Evolutionary conservation across 2,888 invertebrate genomes (phyloP).

Genomic region (Deroplatys truncata): DNA sequence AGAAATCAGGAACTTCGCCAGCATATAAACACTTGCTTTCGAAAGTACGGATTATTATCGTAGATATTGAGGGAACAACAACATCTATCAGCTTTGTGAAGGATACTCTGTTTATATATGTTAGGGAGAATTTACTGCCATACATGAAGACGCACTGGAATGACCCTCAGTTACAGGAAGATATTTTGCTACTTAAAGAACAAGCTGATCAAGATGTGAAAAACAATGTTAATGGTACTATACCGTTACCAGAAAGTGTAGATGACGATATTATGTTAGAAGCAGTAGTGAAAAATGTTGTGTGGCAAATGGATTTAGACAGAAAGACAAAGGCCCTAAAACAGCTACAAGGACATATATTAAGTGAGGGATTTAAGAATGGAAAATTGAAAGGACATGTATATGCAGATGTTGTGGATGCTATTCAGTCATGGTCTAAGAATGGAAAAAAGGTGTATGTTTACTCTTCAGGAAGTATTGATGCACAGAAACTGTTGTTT

Average conservation of each 20-base stretch:
- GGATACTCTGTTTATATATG: conserved; percentile 75
- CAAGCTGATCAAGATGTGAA: conserved; percentile 57
- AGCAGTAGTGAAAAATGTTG: conserved; percentile 64
- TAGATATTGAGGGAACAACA: conserved; percentile 87
- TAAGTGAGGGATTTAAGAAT: conserved; percentile 65
- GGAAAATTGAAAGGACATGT: conserved; percentile 84
- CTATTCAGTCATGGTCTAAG: conserved; percentile 67
- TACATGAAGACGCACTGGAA: conserved; percentile 72
- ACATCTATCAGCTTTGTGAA: conserved; percentile 68
- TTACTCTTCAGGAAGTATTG: conserved; percentile 89
- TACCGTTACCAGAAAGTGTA: conserved; percentile 44
- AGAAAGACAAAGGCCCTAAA: conserved; percentile 77
- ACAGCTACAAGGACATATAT: conserved; percentile 84
- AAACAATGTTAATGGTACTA: conserved; percentile 55
- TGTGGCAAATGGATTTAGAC: conserved; percentile 77
- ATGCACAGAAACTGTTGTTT: conserved; percentile 85
- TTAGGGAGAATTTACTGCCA: conserved; percentile 63
- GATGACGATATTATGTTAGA: conserved; percentile 48
- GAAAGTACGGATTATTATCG: conserved; percentile 45
- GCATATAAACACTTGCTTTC: too few relatives aligned
- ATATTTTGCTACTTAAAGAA: conserved; percentile 61
- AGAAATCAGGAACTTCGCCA: too few relatives aligned
- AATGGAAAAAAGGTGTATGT: conserved; percentile 69
- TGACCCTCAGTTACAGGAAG: conserved; percentile 59
- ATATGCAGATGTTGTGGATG: conserved; percentile 76